Evolutionary conservation across 1,140 invertebrate genomes (phyloP), one percentile per base, ranked within the genome.

Genomic region (Drosophila tsacasi): DNA sequence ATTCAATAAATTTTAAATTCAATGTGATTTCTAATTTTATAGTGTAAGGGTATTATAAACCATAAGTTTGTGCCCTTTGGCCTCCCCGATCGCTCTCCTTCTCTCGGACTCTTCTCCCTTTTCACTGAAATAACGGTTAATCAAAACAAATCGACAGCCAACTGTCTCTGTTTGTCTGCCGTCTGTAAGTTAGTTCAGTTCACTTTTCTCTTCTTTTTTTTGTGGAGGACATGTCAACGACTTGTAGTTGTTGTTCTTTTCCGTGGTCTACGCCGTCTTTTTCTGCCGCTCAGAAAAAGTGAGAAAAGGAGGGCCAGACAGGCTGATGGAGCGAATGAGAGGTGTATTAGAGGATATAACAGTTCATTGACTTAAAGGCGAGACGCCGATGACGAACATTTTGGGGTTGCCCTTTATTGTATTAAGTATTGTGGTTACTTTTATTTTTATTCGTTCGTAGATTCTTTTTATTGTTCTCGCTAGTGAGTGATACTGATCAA

Each of bases 191-290:
- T 63, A 30, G 58, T 50, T 50, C 47, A 50, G 25, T 19, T 19
- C 19, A 35, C 50, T 54, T 54, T 35, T 54, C 50, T 55, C 15
- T 21, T 46, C 10, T 15, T 69, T 25, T 47, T 42, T 49, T 49
- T 62, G 52, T 37, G 60, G 35, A 87, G 67, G 52, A 87, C 80
- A 86, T 87, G 83, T 80, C 84, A 89, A 83, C 76, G 83, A 87
- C 83, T 76, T 77, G 60, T 60, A 67, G 47, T 64, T 50, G 44
- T 69, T 77, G 55, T 58, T 72, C 13, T 32, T 57, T 50, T 62
- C 21, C n/a, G 44, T 39, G n/a, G 37, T 79, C 42, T 32, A 55
- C 32, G 27, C 21, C 44, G 37, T 50, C 50, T 75, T 60, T 13
- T 40, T 37, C 39, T 52, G 72, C 15, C 42, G 10, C 37, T 54